A percentile compares a stretch with the other conserved stretches of the same genome.
Evolutionary conservation across 1,140 invertebrate genomes (phyloP).

Genomic region (Elymnias hypermnestra): DNA sequence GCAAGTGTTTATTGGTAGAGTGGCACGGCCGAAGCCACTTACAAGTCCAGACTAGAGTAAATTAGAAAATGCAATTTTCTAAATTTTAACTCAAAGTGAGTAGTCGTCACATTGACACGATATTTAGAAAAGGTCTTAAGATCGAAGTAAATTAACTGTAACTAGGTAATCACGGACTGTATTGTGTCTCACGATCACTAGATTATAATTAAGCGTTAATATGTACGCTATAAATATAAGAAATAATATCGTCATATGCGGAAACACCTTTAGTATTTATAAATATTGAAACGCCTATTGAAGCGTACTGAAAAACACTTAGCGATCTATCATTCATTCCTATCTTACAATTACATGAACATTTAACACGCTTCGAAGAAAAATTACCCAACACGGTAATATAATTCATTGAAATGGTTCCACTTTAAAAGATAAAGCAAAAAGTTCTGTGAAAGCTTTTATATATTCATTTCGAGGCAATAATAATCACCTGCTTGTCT

Average conservation of each 20-base stretch:
- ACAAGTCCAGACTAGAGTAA: no score
- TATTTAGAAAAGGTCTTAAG: no score
- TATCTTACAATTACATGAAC: slow-evolving; percentile 11
- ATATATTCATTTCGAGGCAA: slow-evolving; percentile 19
- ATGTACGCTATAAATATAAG: no score
- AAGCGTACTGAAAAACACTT: slow-evolving; percentile 8
- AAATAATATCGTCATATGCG: not conserved
- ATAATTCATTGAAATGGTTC: slow-evolving; percentile 9
- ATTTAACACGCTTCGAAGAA: slow-evolving; percentile 20
- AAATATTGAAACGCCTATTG: slow-evolving; percentile 5
- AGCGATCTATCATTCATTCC: slow-evolving; percentile 11
- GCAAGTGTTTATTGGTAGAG: no score
- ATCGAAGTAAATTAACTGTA: no score
- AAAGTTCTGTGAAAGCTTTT: slow-evolving; percentile 4
- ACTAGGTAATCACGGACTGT: no score
- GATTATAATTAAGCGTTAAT: no score
- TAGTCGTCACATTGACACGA: no score
- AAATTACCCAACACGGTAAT: slow-evolving; percentile 12
- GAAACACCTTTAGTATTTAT: not conserved
- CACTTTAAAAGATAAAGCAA: slow-evolving; percentile 8
- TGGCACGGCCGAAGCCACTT: no score
- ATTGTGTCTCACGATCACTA: no score
- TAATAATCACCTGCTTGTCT: slow-evolving; percentile 23
- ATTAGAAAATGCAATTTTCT: no score
- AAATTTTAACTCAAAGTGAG: no score